Conservation (phyloP, 1,140 invertebrate genomes). For the Maconellicoccus hirsutus region DNA sequence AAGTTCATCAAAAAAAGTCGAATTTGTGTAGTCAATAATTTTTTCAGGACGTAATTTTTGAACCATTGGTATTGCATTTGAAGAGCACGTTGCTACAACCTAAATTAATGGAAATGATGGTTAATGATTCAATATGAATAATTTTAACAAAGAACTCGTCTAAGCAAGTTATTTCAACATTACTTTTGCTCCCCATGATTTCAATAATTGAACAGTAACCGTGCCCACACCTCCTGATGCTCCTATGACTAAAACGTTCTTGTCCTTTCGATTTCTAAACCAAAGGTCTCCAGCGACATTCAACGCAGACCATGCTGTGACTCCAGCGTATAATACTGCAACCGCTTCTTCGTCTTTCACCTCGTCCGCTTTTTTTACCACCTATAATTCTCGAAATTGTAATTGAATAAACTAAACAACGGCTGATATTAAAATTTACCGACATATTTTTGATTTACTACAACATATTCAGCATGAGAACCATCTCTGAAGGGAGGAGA, state of each 20-base stretch:
- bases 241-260: constrained; percentile 68
- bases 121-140: not conserved
- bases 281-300: constrained; percentile 51
- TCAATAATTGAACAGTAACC: constrained; percentile 68
- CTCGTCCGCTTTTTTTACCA: constrained; percentile 51
- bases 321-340: constrained; percentile 65
- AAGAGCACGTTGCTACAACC: constrained; percentile 63
- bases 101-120: constrained; percentile 30
- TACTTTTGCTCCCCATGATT: constrained; percentile 56
- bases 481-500: constrained; percentile 54
- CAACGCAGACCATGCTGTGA: constrained; percentile 73
- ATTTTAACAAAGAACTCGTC: not conserved
- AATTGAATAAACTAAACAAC: not conserved
- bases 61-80: constrained; percentile 55
- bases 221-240: constrained; percentile 84
- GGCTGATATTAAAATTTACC: constrained; percentile 28
- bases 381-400: constrained; percentile 37
- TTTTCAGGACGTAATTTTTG: constrained; percentile 54
- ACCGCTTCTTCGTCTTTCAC: constrained; percentile 57
- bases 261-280: constrained; percentile 36
- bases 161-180: not conserved
- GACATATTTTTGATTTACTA: constrained; percentile 52
- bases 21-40: constrained; percentile 61
- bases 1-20: constrained; percentile 37
- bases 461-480: constrained; percentile 60